Percentiles rank a stretch among this genome's conserved stretches.
phyloP scores from a whole-genome alignment of 1,140 invertebrate species.

The Drosophila teissieri region DNA sequence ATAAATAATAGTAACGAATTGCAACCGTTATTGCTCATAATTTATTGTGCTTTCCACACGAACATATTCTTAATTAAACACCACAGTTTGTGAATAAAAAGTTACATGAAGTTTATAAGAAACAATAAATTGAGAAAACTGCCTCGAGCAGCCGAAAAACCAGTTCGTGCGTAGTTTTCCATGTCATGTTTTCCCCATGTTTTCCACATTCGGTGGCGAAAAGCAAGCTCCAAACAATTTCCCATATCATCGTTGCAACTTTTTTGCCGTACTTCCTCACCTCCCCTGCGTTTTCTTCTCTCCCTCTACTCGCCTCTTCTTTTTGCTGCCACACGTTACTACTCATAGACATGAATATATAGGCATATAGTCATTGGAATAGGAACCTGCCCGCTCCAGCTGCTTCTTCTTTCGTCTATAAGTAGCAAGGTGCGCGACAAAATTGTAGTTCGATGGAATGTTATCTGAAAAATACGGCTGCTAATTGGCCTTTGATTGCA shows the following conservation, averaged over 20 bases:
- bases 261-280: slow-evolving; percentile 12
- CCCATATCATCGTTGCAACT: slow-evolving; percentile 53
- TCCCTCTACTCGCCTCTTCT: not conserved
- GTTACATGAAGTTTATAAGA: not conserved
- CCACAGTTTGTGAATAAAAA: not conserved
- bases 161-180: slow-evolving; percentile 50
- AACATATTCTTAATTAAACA: not conserved
- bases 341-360: slow-evolving; percentile 32
- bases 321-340: slow-evolving; percentile 48
- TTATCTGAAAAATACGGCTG: not conserved
- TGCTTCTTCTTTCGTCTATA: slow-evolving; percentile 63
- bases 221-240: slow-evolving; percentile 43
- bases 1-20: too few species aligned
- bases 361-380: slow-evolving; percentile 17
- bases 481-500: too few species aligned
- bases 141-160: slow-evolving; percentile 22
- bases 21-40: too few species aligned
- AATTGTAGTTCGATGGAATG: not conserved
- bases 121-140: slow-evolving; percentile 14
- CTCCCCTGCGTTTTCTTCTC: not conserved
- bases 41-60: too few species aligned
- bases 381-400: slow-evolving; percentile 58
- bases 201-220: slow-evolving; percentile 35
- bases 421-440: slow-evolving; percentile 65
- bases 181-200: slow-evolving; percentile 50